Conservation (phyloP, 2,113 vertebrate species). For the Marcusenius ussheri region DNA sequence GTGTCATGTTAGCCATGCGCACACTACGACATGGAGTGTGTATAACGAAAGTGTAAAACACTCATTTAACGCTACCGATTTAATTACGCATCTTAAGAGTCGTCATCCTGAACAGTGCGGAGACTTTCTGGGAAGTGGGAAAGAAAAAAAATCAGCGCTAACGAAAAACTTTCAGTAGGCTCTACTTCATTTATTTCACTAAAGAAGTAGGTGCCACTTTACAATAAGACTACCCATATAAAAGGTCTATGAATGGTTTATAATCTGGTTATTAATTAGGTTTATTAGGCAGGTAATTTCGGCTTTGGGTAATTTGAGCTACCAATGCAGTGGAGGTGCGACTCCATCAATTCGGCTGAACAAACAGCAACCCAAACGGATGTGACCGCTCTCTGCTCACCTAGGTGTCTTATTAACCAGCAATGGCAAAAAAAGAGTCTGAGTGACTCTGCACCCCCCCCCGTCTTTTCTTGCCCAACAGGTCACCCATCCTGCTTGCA, state of each 20-base stretch:
- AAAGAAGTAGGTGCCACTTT: no score
- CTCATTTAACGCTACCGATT: not conserved
- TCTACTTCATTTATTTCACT: not conserved
- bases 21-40: not conserved
- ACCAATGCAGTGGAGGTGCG: not conserved
- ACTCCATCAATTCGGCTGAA: not conserved
- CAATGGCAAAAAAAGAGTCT: not conserved
- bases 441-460: not conserved
- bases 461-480: conserved; percentile 29
- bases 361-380: not conserved
- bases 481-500: conserved; percentile 91
- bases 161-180: not conserved
- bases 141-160: not conserved
- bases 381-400: not conserved
- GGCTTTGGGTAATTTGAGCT: not conserved
- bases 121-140: not conserved
- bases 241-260: no score
- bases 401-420: not conserved
- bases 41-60: not conserved
- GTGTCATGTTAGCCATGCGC: not conserved
- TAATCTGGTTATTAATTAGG: no score
- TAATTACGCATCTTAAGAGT: not conserved
- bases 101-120: not conserved
- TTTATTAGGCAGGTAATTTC: not conserved
- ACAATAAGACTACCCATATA: no score